Evolutionary conservation across 1,140 invertebrate genomes (phyloP).

Genomic region (Spodoptera litura): DNA sequence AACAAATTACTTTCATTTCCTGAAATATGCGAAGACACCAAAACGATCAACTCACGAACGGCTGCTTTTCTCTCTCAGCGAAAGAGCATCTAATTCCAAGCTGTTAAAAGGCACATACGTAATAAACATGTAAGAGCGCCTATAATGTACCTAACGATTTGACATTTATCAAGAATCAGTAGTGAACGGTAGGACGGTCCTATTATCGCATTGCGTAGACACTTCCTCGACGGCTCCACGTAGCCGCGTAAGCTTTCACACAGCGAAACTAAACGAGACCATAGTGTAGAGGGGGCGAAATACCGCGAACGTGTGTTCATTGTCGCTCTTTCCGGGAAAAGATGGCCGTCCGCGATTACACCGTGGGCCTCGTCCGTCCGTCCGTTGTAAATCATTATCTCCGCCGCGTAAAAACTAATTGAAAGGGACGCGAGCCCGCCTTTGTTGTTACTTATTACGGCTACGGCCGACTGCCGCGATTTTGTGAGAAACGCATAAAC

Average conservation of each 20-base stretch:
- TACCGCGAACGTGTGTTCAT: slow-evolving; percentile 63
- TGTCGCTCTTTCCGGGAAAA: slow-evolving; percentile 74
- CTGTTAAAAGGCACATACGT: too few species aligned
- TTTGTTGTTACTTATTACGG: slow-evolving; percentile 69
- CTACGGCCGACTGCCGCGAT: slow-evolving; percentile 36
- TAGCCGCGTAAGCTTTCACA: slow-evolving; percentile 42
- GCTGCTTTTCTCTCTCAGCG: too few species aligned
- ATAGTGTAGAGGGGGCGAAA: slow-evolving; percentile 50
- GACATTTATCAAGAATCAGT: not conserved
- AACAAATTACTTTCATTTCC: too few species aligned
- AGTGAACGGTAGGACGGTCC: not conserved
- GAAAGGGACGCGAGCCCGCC: slow-evolving; percentile 64
- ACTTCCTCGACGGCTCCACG: not conserved
- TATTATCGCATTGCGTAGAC: slow-evolving; percentile 16
- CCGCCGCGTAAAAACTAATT: slow-evolving; percentile 68
- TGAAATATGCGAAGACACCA: too few species aligned
- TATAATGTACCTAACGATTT: too few species aligned
- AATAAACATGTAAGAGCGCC: too few species aligned
- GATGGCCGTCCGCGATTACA: slow-evolving; percentile 71
- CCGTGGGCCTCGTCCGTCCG: slow-evolving; percentile 52
- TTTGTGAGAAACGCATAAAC: slow-evolving; percentile 52
- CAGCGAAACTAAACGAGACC: slow-evolving; percentile 37
- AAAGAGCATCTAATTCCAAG: too few species aligned
- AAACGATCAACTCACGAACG: too few species aligned
- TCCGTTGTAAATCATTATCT: slow-evolving; percentile 69